Evolutionary conservation across 2,888 invertebrate species (phyloP).

Genomic region (Zeuzera pyrina): DNA sequence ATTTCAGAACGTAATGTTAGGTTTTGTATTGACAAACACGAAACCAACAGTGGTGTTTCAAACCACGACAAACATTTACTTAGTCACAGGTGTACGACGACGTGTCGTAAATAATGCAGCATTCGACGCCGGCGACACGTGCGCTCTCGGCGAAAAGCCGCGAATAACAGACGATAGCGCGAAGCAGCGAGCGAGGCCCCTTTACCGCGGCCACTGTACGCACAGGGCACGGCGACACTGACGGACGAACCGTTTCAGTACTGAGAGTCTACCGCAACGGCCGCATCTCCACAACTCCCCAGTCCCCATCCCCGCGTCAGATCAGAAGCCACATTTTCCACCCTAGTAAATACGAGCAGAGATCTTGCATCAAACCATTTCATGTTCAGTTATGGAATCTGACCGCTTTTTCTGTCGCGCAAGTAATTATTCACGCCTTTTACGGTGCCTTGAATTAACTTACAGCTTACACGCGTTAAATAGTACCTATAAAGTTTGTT

Average conservation of each 20-base stretch:
- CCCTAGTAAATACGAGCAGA: conserved; percentile 27
- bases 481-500: conserved; percentile 25
- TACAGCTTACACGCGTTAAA: conserved; percentile 28
- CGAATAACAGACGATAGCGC: conserved; percentile 46
- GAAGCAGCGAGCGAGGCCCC: conserved; percentile 28
- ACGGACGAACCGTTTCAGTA: conserved; percentile 17
- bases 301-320: not conserved
- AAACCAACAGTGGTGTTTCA: conserved; percentile 55
- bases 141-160: conserved; percentile 57
- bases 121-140: conserved; percentile 52
- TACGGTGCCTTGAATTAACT: conserved; percentile 36
- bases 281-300: not conserved
- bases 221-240: conserved; percentile 60
- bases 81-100: conserved; percentile 65
- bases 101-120: conserved; percentile 39
- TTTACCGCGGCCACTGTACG: conserved; percentile 54
- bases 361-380: conserved; percentile 26
- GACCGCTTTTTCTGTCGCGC: conserved; percentile 50
- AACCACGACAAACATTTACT: conserved; percentile 60
- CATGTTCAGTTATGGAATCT: conserved; percentile 33
- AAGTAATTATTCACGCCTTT: conserved; percentile 60
- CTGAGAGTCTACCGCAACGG: not conserved
- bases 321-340: conserved; percentile 24
- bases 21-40: conserved; percentile 31
- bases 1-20: conserved; percentile 28